Conservation (phyloP, 2,888 invertebrate species). For the Pseudococcus longispinus region DNA sequence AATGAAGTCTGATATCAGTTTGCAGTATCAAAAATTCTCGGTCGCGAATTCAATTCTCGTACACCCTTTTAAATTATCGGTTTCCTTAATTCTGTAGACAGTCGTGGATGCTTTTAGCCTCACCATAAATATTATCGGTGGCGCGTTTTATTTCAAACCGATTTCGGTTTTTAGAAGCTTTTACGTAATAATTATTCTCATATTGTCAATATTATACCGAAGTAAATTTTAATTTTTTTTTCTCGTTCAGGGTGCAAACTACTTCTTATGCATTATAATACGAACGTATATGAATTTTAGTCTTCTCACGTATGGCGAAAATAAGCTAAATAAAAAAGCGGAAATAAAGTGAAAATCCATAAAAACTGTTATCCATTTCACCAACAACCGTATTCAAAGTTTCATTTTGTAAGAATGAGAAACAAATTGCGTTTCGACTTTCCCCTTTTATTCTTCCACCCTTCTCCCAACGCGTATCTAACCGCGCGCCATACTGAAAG, state of each 20-base stretch:
- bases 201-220: not conserved
- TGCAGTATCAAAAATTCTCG: slow-evolving; percentile 48
- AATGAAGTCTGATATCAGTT: slow-evolving; percentile 50
- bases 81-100: slow-evolving; percentile 48
- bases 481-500: not conserved
- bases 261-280: not conserved
- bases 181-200: not conserved
- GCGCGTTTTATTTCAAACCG: slow-evolving; percentile 43
- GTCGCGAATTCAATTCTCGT: slow-evolving; percentile 48
- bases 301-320: not conserved
- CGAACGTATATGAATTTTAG: not conserved
- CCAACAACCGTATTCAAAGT: slow-evolving; percentile 17
- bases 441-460: not conserved
- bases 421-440: slow-evolving; percentile 22
- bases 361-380: slow-evolving; percentile 18
- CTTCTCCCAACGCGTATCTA: not conserved
- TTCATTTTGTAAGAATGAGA: slow-evolving; percentile 22
- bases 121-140: slow-evolving; percentile 42
- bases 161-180: slow-evolving; percentile 32
- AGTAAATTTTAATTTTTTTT: not conserved
- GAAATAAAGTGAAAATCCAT: slow-evolving; percentile 13
- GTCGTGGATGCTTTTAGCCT: slow-evolving; percentile 35
- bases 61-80: slow-evolving; percentile 50
- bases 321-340: slow-evolving; percentile 7
- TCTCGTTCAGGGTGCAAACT: not conserved